Conservation (phyloP, 2,113 vertebrate genomes). For the Nannospalax galili region DNA sequence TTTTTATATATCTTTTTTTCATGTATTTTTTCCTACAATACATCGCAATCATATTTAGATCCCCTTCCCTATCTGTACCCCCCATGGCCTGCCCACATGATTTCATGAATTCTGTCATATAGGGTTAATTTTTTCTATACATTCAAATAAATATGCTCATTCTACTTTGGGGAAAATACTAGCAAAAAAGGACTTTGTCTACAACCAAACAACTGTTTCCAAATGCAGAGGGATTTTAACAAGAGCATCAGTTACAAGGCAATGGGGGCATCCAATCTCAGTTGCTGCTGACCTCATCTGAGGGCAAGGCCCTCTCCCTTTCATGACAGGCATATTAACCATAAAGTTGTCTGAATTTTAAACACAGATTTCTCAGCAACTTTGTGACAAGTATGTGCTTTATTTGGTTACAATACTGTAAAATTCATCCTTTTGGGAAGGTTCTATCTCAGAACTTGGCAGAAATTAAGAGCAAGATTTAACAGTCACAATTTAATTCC, state of each 20-base stretch:
- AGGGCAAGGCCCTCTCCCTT: not conserved
- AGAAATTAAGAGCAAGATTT: constrained; percentile 1
- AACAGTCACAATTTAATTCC: not conserved
- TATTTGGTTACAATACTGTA: not conserved
- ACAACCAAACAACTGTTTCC: not conserved
- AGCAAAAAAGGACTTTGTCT: not conserved
- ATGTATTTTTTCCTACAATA: too few relatives aligned
- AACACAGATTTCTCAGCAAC: constrained; percentile 21
- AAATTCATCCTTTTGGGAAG: constrained; percentile 4
- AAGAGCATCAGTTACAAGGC: not conserved
- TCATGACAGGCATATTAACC: not conserved
- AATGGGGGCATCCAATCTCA: not conserved
- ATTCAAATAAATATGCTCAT: too few relatives aligned
- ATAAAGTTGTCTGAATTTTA: not conserved
- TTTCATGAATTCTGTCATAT: too few relatives aligned
- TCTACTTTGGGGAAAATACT: not conserved
- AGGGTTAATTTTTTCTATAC: too few relatives aligned
- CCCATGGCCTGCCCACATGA: too few relatives aligned
- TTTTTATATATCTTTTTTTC: too few relatives aligned
- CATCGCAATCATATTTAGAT: too few relatives aligned
- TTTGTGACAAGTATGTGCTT: constrained; percentile 14
- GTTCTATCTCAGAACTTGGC: not conserved
- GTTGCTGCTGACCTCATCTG: not conserved
- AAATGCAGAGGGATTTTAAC: not conserved
- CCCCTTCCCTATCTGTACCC: too few relatives aligned